Evolutionary conservation across 2,888 invertebrate species (phyloP).

Genomic region (Bellardia pandia): DNA sequence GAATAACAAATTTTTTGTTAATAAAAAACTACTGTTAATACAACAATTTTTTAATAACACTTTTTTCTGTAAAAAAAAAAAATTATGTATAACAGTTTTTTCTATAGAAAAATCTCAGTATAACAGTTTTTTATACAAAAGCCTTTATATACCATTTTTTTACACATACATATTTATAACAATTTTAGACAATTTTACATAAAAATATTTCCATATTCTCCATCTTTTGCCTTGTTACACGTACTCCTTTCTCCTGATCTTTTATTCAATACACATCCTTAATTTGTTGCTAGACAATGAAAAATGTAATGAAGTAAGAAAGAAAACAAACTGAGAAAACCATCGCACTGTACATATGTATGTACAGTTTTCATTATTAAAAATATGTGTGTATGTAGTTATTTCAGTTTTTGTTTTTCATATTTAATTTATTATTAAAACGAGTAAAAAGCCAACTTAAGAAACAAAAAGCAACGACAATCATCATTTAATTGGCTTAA

Average conservation of each 20-base stretch:
- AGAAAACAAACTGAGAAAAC: constrained; percentile 9
- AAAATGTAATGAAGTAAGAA: background rate
- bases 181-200: too few relatives aligned
- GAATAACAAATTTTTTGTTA: too few relatives aligned
- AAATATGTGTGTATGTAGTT: background rate
- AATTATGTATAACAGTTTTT: too few relatives aligned
- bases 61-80: too few relatives aligned
- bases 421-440: constrained; percentile 44
- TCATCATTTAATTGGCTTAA: constrained; percentile 69
- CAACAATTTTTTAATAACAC: too few relatives aligned
- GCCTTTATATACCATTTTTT: too few relatives aligned
- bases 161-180: too few relatives aligned
- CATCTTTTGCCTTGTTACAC: background rate
- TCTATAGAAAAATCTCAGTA: too few relatives aligned
- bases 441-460: constrained; percentile 24
- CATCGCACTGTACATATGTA: constrained; percentile 11
- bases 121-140: too few relatives aligned
- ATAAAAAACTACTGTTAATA: too few relatives aligned
- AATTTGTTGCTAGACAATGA: background rate
- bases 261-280: constrained; percentile 5
- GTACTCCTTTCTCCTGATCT: constrained; percentile 9
- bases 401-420: background rate
- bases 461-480: constrained; percentile 35
- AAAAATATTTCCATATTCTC: too few relatives aligned
- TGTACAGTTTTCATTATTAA: constrained; percentile 20